Conservation (phyloP, 2,888 invertebrate species). For the Thereva nobilitata region DNA sequence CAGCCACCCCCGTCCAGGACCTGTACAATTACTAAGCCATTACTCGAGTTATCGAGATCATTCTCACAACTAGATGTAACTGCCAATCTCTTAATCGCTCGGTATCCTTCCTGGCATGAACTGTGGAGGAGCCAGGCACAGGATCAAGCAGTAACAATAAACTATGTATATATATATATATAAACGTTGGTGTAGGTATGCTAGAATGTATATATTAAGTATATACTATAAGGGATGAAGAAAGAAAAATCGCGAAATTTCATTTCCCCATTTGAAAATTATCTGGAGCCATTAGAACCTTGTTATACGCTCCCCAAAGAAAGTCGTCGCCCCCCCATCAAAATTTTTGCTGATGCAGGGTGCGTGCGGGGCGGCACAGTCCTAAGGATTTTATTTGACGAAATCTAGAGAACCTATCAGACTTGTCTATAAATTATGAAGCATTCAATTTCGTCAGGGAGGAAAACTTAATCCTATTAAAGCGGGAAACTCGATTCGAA, state of each 20-base stretch:
- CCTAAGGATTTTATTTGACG: background rate
- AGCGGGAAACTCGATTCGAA: background rate
- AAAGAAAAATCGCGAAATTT: slow-evolving; percentile 13
- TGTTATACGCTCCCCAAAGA: slow-evolving; percentile 10
- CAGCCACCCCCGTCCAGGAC: too few relatives aligned
- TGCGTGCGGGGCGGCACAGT: background rate
- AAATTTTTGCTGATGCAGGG: background rate
- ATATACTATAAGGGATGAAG: background rate
- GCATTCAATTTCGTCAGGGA: slow-evolving; percentile 16
- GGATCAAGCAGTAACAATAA: too few relatives aligned
- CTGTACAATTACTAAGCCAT: slow-evolving; percentile 12
- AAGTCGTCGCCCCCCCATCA: background rate
- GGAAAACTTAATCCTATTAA: slow-evolving; percentile 20
- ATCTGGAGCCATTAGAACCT: slow-evolving; percentile 13
- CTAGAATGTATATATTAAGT: background rate
- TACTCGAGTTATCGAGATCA: slow-evolving; percentile 4
- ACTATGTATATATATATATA: too few relatives aligned
- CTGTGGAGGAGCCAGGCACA: too few relatives aligned
- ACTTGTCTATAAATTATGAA: slow-evolving; percentile 25
- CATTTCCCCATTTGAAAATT: slow-evolving; percentile 18
- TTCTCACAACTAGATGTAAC: slow-evolving; percentile 3
- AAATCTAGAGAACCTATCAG: slow-evolving; percentile 20
- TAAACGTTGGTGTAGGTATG: too few relatives aligned
- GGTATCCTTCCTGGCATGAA: background rate
- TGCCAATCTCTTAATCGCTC: slow-evolving; percentile 20